Conservation (phyloP, 2,888 invertebrate species). For the Pecten maximus region DNA sequence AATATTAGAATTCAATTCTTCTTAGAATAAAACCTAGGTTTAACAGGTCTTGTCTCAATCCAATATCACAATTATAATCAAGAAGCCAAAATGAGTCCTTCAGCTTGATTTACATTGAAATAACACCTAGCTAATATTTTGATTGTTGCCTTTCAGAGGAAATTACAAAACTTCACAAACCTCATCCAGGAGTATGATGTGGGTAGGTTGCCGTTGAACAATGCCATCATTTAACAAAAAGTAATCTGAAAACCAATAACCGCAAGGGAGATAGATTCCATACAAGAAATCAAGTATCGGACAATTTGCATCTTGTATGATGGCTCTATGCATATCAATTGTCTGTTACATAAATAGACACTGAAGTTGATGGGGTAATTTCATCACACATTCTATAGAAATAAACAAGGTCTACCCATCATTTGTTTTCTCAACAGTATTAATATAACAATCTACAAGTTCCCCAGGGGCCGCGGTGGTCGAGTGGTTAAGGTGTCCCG, state of each 20-base stretch:
- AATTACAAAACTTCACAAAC: neutral
- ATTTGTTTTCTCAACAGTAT: neutral
- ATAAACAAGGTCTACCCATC: neutral
- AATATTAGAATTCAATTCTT: neutral
- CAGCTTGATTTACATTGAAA: neutral
- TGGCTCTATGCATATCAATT: too few species aligned
- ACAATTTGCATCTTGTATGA: too few species aligned
- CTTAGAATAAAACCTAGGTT: too few species aligned
- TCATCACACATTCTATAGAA: neutral
- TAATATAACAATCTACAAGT: neutral
- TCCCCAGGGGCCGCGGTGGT: too few species aligned
- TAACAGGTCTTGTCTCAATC: neutral
- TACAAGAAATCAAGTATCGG: neutral
- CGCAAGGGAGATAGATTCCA: neutral
- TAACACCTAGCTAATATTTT: neutral
- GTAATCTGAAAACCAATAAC: neutral
- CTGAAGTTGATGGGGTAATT: too few species aligned
- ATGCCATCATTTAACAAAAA: neutral
- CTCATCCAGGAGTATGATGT: too few species aligned
- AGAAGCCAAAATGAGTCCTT: neutral
- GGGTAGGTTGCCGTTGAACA: too few species aligned
- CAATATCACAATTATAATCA: neutral
- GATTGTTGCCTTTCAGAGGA: neutral
- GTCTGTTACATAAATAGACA: too few species aligned
- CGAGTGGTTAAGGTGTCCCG: too few species aligned